Evolutionary conservation across 2,888 invertebrate genomes (phyloP), one percentile per base, ranked within the genome.

Genomic region (Eilema caniola): DNA sequence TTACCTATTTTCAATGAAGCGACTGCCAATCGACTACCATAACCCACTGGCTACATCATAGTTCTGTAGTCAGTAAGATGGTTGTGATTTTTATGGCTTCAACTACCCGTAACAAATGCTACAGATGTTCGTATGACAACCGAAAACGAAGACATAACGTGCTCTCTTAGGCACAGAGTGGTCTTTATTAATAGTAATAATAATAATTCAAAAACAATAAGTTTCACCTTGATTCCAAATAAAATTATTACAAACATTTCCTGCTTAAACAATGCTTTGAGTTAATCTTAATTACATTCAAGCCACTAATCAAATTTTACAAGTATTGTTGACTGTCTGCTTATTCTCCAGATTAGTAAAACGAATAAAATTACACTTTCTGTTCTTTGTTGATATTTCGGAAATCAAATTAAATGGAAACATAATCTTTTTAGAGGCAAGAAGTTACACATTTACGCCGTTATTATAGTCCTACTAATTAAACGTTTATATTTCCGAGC

Each of bases 281-380:
- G 23, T 59, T 63, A 69, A 65, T 65, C 24, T 33, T 61, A 69
- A 60, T 69, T 69, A 23, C 33, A 16, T 62, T 68, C n/a, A 33
- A n/a, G 28, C 16, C 8, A 28, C 23, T 64, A 59, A 63, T 24
- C 64, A 31, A 47, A 28, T 23, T 69, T 47, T 2, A 64, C 24
- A 24, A 69, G 11, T 53, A 41, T 16, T 33, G 41, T 61, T 60
- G 53, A 47, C 24, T 47, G 41, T 25, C 59, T 41, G 63, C 59
- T 33, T 60, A 60, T 53, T 60, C 47, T 69, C 60, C 7, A 65
- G 53, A 65, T 53, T 60, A 31, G 41, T 64, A 31, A 11, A 20
- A n/a, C 5, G 47, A 47, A 53, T 47, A 47, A 53, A 20, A n/a
- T 64, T 28, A n/a, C 20, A 63, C 24, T 63, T 20, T 62, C 23